phyloP scores from a whole-genome alignment of 2,888 invertebrate species.

The Actias luna region DNA sequence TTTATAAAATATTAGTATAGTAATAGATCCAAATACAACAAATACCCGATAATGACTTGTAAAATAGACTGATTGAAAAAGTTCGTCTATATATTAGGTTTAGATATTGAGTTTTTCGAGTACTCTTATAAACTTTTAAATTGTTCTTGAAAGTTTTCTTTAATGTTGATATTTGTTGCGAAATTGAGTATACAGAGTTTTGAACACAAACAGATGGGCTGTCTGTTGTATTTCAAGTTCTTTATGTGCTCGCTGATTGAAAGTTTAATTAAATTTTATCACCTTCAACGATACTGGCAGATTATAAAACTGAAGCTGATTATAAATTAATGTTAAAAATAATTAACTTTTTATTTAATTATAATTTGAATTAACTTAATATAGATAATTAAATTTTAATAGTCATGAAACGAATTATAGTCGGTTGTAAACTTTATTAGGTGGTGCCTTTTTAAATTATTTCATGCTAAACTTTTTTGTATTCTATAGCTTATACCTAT shows the following conservation, averaged over 20 bases:
- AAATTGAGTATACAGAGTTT: neutral
- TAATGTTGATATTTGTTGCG: constrained; percentile 5
- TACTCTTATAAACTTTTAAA: neutral
- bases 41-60: neutral
- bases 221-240: neutral
- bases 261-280: constrained; percentile 9
- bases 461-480: too few relatives aligned
- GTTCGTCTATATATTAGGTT: neutral
- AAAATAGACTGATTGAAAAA: neutral
- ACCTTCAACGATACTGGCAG: neutral
- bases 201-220: constrained; percentile 1
- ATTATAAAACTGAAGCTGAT: too few relatives aligned
- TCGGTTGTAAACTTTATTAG: too few relatives aligned
- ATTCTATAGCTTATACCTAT: too few relatives aligned
- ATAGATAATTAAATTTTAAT: too few relatives aligned
- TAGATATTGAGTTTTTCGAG: constrained; percentile 3
- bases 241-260: neutral
- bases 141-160: constrained; percentile 4
- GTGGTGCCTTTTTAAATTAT: too few relatives aligned
- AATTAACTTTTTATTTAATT: neutral
- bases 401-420: too few relatives aligned
- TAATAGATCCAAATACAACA: neutral
- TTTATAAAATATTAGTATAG: too few relatives aligned
- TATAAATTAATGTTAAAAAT: neutral
- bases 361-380: neutral